phyloP scores from a whole-genome alignment of 1,140 invertebrate genomes.

The Conus ventricosus region DNA sequence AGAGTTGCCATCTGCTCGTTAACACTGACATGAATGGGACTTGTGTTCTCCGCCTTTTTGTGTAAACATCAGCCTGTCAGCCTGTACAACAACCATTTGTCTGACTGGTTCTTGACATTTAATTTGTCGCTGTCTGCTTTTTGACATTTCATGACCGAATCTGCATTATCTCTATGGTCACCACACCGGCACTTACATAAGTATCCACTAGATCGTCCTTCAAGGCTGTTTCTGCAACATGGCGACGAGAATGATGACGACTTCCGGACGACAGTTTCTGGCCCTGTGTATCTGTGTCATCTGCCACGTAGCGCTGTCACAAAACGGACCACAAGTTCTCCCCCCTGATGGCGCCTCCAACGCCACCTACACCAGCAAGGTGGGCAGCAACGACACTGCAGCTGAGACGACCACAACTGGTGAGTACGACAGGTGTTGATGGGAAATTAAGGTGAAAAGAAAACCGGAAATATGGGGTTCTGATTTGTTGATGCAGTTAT shows the following conservation, averaged over 20 bases:
- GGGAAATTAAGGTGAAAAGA: neutral
- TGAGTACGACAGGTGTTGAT: neutral
- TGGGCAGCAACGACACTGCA: neutral
- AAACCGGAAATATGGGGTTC: neutral
- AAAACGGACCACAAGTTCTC: neutral
- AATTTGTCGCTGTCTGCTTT: neutral
- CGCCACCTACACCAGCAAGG: constrained; percentile 1
- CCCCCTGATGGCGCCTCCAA: neutral
- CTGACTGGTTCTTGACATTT: no score
- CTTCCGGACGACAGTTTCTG: neutral
- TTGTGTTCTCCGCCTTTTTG: no score
- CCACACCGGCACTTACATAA: no score
- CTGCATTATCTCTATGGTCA: neutral
- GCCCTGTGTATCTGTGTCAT: neutral
- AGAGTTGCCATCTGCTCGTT: no score
- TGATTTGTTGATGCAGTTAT: no score
- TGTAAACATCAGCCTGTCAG: no score
- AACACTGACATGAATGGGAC: no score
- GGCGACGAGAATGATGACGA: neutral
- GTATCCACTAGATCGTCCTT: neutral
- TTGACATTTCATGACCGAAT: neutral
- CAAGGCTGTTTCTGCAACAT: neutral
- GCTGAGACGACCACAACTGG: neutral
- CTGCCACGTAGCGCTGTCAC: neutral
- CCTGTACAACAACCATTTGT: no score